Evolutionary conservation across 2,113 vertebrate species (phyloP).

Genomic region (Climacteris rufus): DNA sequence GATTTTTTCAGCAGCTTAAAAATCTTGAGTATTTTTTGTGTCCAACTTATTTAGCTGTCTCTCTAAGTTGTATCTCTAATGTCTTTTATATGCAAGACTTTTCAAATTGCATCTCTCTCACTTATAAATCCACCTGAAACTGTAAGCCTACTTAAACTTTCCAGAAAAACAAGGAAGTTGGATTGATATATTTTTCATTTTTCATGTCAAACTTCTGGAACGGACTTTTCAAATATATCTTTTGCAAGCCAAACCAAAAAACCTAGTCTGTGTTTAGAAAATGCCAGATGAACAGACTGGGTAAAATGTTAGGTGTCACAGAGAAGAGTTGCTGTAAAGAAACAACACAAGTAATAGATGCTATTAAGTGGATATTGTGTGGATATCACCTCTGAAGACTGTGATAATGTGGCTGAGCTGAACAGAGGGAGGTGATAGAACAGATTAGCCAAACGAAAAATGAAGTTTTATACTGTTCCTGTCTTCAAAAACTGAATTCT

Average conservation of each 20-base stretch:
- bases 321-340: background rate
- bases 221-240: background rate
- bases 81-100: background rate
- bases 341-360: background rate
- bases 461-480: background rate
- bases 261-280: background rate
- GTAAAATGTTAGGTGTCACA: background rate
- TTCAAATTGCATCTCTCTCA: background rate
- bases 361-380: background rate
- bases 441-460: background rate
- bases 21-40: background rate
- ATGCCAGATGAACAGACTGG: background rate
- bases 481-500: background rate
- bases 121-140: background rate
- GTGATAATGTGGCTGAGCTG: background rate
- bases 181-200: background rate
- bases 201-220: background rate
- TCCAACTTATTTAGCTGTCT: background rate
- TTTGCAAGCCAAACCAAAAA: background rate
- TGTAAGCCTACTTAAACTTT: background rate
- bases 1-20: background rate
- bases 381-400: background rate
- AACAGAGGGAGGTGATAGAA: background rate
- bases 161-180: background rate
- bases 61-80: background rate